phyloP scores from a whole-genome alignment of 2,113 vertebrate genomes.

The Amphiprion percula region DNA sequence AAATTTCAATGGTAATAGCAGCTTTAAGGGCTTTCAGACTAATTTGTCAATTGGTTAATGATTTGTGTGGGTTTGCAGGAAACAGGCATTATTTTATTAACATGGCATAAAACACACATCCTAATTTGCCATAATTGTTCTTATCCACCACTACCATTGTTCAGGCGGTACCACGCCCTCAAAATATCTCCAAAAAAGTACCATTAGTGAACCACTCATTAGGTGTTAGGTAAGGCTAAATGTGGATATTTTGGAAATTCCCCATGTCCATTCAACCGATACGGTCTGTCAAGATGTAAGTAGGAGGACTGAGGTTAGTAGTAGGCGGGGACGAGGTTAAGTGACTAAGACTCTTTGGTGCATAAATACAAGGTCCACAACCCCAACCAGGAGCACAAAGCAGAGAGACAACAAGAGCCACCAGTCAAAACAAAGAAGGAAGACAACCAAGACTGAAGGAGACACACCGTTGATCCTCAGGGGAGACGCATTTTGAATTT shows the following conservation, averaged over 20 bases:
- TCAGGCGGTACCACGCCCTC: neutral
- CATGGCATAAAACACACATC: neutral
- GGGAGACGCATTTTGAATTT: constrained; percentile 12
- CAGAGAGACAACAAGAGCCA: constrained; percentile 41
- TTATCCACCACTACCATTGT: constrained; percentile 1
- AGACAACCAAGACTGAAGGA: constrained; percentile 20
- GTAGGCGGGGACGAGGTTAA: constrained; percentile 56
- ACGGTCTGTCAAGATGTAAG: constrained; percentile 39
- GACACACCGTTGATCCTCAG: constrained; percentile 24
- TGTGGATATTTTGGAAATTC: constrained; percentile 77
- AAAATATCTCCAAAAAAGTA: constrained; percentile 23
- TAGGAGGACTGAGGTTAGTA: constrained; percentile 71
- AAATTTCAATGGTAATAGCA: neutral
- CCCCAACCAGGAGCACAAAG: constrained; percentile 40
- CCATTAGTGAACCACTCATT: constrained; percentile 26
- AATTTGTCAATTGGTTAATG: neutral
- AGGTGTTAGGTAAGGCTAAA: constrained; percentile 58
- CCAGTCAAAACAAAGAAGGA: constrained; percentile 58
- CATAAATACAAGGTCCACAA: constrained; percentile 77
- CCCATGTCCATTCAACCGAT: constrained; percentile 45
- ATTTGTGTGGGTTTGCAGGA: neutral
- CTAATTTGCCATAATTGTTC: constrained; percentile 15
- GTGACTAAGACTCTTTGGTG: constrained; percentile 75
- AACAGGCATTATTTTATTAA: neutral
- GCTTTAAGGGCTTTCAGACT: neutral